Conservation (phyloP, 2,888 invertebrate species). For the Ophraella communa region DNA sequence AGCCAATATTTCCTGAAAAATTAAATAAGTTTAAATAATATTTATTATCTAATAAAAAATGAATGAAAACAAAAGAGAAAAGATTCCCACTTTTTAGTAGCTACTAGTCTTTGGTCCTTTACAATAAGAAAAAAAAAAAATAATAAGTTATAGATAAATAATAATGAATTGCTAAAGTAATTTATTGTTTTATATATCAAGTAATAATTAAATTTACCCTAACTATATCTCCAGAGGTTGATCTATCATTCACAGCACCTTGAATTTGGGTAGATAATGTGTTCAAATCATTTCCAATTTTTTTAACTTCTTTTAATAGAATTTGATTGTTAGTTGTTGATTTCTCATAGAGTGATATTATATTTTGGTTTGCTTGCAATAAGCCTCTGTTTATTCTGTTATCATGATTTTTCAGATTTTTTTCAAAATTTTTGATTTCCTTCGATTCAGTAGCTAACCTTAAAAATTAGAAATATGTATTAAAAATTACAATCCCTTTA, state of each 20-base stretch:
- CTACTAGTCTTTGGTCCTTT: too few relatives aligned
- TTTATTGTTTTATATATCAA: too few relatives aligned
- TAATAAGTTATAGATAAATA: too few relatives aligned
- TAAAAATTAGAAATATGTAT: slow-evolving; percentile 48
- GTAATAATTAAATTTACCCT: not conserved
- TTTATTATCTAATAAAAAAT: too few relatives aligned
- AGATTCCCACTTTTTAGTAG: too few relatives aligned
- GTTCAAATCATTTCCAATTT: slow-evolving; percentile 41
- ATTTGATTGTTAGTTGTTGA: slow-evolving; percentile 46
- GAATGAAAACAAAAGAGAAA: too few relatives aligned
- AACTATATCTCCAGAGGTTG: not conserved
- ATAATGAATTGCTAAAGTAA: too few relatives aligned
- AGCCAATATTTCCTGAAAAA: slow-evolving; percentile 31
- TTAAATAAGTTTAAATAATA: not conserved
- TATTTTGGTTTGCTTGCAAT: slow-evolving; percentile 48
- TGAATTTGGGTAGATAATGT: slow-evolving; percentile 41
- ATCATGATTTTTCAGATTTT: slow-evolving; percentile 60
- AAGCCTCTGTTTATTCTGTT: slow-evolving; percentile 50
- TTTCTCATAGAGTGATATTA: slow-evolving; percentile 51
- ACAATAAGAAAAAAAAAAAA: too few relatives aligned
- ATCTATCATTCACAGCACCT: slow-evolving; percentile 28
- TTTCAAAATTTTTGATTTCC: slow-evolving; percentile 65
- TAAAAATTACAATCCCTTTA: too few relatives aligned
- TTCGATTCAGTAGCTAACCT: slow-evolving; percentile 65
- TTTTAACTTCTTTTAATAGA: slow-evolving; percentile 42